Evolutionary conservation across 2,113 vertebrate species (phyloP).

Genomic region (Budorcas taxicolor): DNA sequence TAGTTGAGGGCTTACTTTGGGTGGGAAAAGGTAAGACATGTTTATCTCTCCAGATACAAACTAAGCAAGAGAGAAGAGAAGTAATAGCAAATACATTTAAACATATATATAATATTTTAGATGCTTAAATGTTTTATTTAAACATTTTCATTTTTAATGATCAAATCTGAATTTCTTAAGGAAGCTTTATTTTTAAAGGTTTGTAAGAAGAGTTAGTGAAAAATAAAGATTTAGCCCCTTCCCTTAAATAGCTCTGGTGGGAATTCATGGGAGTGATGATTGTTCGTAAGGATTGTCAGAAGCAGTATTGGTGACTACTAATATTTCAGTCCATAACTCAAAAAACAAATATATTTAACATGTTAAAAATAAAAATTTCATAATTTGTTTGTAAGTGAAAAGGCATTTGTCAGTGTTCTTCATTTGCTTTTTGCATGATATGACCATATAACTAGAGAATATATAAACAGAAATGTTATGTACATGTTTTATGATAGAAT

Average conservation of each 20-base stretch:
- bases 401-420: background rate
- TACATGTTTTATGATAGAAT: background rate
- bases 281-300: background rate
- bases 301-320: background rate
- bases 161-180: slow-evolving; percentile 2
- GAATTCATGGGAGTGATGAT: background rate
- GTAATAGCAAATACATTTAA: background rate
- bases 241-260: background rate
- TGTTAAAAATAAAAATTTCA: slow-evolving; percentile 14
- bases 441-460: background rate
- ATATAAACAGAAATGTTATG: background rate
- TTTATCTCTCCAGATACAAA: background rate
- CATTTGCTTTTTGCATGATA: background rate
- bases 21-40: background rate
- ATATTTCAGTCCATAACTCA: background rate
- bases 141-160: background rate
- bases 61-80: background rate
- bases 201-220: background rate
- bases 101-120: background rate
- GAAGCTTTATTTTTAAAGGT: slow-evolving; percentile 16
- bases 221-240: slow-evolving; percentile 18
- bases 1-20: background rate
- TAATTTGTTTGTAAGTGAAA: background rate
- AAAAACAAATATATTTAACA: background rate
- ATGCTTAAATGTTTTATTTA: slow-evolving; percentile 25